Conservation (phyloP, 2,888 invertebrate species). For the Biston betularia region DNA sequence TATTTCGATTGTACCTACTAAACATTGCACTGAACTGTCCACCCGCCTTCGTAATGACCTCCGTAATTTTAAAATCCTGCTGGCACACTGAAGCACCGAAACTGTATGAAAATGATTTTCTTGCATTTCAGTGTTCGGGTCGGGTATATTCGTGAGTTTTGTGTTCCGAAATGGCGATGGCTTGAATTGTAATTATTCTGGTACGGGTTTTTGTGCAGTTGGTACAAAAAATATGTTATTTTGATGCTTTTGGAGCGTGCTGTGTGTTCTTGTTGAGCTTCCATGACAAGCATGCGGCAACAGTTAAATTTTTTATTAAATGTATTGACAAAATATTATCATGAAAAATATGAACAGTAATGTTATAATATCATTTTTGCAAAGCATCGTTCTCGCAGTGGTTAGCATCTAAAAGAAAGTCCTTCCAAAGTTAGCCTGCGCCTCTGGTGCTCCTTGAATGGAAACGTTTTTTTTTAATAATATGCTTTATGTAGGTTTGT, state of each 20-base stretch:
- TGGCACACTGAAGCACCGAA: conserved; percentile 11
- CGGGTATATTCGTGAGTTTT: conserved; percentile 1
- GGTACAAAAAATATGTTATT: background rate
- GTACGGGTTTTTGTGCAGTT: background rate
- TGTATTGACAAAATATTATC: too few relatives aligned
- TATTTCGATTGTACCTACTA: too few relatives aligned
- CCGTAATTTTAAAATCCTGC: conserved; percentile 32
- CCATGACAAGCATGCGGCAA: background rate
- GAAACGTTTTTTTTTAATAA: too few relatives aligned
- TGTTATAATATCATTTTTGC: too few relatives aligned
- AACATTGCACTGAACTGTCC: conserved; percentile 20
- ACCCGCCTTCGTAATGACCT: conserved; percentile 22
- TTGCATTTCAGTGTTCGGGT: conserved; percentile 13
- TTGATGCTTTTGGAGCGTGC: background rate
- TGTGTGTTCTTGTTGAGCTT: background rate
- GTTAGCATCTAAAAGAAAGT: too few relatives aligned
- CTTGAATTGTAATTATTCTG: conserved; percentile 14
- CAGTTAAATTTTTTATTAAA: too few relatives aligned
- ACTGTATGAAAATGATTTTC: conserved; percentile 29
- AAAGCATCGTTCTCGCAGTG: too few relatives aligned
- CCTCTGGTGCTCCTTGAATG: too few relatives aligned
- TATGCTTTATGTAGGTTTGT: too few relatives aligned
- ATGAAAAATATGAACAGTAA: too few relatives aligned
- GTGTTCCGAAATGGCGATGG: background rate
- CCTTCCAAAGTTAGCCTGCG: too few relatives aligned